Conservation (phyloP, 2,888 invertebrate species). For the Orthonychiurus folsomi region DNA sequence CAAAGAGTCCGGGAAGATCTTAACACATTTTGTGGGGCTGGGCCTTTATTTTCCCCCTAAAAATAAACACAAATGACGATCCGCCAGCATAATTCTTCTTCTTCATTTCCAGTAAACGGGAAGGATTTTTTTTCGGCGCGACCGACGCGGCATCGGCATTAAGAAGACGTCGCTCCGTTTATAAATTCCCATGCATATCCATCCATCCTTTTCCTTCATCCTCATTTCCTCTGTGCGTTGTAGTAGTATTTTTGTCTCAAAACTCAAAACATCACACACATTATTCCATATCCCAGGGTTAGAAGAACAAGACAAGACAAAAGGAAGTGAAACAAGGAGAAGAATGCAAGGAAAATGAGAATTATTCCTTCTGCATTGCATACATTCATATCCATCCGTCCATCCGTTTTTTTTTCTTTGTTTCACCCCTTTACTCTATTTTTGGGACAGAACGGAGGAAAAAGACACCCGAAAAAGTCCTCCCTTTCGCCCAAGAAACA, state of each 20-base stretch:
- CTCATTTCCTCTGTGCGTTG: not conserved
- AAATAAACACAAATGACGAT: not conserved
- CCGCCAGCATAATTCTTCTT: not conserved
- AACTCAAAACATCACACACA: no score
- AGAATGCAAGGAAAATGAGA: not conserved
- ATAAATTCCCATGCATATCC: no score
- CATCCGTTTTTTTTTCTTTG: not conserved
- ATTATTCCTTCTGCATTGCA: not conserved
- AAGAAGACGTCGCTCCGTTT: not conserved
- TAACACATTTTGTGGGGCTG: not conserved
- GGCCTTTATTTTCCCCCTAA: not conserved
- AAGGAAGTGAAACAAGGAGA: not conserved
- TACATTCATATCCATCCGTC: no score
- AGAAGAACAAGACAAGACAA: not conserved
- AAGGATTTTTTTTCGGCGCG: not conserved
- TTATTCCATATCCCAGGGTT: not conserved
- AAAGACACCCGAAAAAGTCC: not conserved
- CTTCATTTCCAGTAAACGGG: no score
- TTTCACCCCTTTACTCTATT: not conserved
- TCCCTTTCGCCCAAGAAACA: no score
- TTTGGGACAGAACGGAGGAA: not conserved
- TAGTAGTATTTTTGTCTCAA: not conserved
- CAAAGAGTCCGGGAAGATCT: no score
- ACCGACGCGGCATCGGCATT: no score
- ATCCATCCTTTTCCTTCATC: no score